phyloP scores from a whole-genome alignment of 2,797 vertebrate species.

The Muraenolepis orangiensis region DNA sequence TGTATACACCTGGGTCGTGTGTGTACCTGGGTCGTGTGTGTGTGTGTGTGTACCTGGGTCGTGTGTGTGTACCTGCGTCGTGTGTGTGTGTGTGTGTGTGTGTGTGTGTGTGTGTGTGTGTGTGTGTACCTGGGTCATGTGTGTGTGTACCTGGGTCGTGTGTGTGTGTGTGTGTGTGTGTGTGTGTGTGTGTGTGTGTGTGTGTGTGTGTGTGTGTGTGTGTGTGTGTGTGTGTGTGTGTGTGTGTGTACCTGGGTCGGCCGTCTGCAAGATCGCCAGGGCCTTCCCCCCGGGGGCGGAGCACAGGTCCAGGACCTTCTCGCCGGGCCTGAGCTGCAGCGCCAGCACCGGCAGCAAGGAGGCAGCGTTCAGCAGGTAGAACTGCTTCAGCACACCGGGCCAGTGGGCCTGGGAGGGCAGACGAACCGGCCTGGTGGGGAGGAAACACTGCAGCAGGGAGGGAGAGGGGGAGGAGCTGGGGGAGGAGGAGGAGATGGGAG shows the following conservation, averaged over 20 bases:
- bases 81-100: no score
- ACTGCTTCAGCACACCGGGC: slow-evolving; percentile 82
- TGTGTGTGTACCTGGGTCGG: slow-evolving; percentile 78
- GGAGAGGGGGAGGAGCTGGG: slow-evolving; percentile 2
- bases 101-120: no score
- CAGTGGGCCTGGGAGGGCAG: slow-evolving; percentile 83
- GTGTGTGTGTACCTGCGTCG: no score
- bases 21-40: no score
- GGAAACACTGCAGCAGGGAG: slow-evolving; percentile 6
- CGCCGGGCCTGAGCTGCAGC: slow-evolving; percentile 79
- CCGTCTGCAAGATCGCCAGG: slow-evolving; percentile 83
- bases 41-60: no score
- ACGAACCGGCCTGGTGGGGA: slow-evolving; percentile 52
- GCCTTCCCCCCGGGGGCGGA: slow-evolving; percentile 95
- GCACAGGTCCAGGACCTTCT: slow-evolving; percentile 90
- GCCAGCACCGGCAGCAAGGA: slow-evolving; percentile 91
- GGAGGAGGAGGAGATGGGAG: background rate
- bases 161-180: no score
- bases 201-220: no score
- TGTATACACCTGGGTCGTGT: no score
- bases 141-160: no score
- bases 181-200: no score
- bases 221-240: no score
- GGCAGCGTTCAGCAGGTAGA: slow-evolving; percentile 90
- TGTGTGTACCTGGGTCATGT: no score